Conservation (phyloP, 2,888 invertebrate genomes). For the Phengaris alcon region DNA sequence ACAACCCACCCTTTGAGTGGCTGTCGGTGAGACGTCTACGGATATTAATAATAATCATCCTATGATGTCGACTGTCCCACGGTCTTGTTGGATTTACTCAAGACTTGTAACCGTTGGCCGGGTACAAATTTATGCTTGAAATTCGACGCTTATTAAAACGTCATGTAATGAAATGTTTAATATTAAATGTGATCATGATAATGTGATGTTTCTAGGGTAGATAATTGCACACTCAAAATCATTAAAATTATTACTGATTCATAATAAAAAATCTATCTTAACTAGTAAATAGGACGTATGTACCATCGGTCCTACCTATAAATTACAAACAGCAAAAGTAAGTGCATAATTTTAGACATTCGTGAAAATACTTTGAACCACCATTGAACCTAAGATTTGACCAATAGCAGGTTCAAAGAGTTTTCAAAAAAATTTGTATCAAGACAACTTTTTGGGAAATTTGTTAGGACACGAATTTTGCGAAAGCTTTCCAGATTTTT, state of each 20-base stretch:
- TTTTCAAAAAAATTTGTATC: neutral
- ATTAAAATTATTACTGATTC: neutral
- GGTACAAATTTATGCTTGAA: neutral
- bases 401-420: neutral
- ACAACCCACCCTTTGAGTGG: conserved; percentile 73
- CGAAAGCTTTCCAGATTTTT: neutral
- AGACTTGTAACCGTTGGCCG: neutral
- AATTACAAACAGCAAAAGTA: neutral
- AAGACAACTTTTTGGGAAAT: neutral
- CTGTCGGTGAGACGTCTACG: conserved; percentile 66
- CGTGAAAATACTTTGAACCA: neutral
- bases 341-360: neutral
- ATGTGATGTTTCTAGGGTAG: neutral
- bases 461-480: neutral
- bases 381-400: too few relatives aligned
- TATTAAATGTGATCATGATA: neutral
- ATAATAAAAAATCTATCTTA: neutral
- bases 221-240: neutral
- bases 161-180: neutral
- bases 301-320: neutral
- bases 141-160: neutral
- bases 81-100: conserved; percentile 44
- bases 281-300: neutral
- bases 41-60: conserved; percentile 78
- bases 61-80: conserved; percentile 59